Conservation (phyloP, 2,797 vertebrate species). For the Pogoniulus pusillus region DNA sequence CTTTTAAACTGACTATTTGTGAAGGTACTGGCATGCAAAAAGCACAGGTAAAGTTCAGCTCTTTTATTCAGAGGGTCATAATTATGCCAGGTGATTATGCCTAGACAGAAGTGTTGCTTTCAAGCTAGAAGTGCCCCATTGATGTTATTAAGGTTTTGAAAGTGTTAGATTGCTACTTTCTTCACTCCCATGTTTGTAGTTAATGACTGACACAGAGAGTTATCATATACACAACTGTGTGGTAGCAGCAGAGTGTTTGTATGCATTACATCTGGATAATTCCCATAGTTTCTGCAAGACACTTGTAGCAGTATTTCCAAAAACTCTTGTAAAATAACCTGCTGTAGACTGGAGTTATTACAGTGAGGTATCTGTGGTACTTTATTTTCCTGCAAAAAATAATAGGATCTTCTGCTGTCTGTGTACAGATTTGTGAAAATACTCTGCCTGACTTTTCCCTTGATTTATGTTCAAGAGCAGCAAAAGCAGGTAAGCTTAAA, state of each 20-base stretch:
- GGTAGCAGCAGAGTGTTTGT: not conserved
- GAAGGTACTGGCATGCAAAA: constrained; percentile 21
- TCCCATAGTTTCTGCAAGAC: not conserved
- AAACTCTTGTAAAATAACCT: not conserved
- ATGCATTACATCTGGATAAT: not conserved
- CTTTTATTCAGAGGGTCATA: not conserved
- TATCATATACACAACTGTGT: not conserved
- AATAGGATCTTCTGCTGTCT: not conserved
- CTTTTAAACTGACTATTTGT: constrained; percentile 50
- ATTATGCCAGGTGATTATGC: not conserved
- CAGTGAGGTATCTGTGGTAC: not conserved
- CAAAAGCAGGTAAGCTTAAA: not conserved
- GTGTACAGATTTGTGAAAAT: not conserved
- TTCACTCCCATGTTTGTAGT: not conserved
- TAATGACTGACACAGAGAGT: not conserved
- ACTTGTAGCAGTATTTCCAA: constrained; percentile 1
- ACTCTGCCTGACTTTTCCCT: not conserved
- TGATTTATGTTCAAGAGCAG: not conserved
- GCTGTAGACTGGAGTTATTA: not conserved
- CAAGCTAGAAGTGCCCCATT: not conserved
- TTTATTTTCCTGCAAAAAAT: not conserved
- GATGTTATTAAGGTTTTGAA: not conserved
- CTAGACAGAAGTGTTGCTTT: not conserved
- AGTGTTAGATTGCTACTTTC: not conserved
- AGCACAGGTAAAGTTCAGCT: not conserved